Conservation (phyloP, 2,888 invertebrate species). For the Schizaphis graminum region DNA sequence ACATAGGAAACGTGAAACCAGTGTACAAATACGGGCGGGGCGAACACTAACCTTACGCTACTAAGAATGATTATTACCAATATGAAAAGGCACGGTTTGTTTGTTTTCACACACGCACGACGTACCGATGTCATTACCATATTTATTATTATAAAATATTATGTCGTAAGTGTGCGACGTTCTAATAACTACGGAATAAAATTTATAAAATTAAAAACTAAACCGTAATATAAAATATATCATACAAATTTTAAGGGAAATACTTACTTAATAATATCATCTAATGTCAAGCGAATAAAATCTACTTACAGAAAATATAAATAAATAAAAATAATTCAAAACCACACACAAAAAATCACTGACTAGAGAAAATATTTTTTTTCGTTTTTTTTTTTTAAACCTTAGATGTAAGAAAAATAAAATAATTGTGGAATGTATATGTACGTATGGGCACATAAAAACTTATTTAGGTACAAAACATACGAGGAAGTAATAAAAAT, state of each 20-base stretch:
- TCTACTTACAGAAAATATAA: conserved; percentile 47
- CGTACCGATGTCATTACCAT: conserved; percentile 34
- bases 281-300: conserved; percentile 56
- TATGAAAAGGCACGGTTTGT: conserved; percentile 34
- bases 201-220: conserved; percentile 49
- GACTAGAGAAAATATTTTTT: conserved; percentile 60
- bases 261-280: conserved; percentile 42
- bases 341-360: conserved; percentile 53
- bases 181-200: conserved; percentile 55
- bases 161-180: background rate
- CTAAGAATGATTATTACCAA: conserved; percentile 44
- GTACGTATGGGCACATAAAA: background rate
- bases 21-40: conserved; percentile 57
- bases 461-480: background rate
- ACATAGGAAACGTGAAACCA: conserved; percentile 62
- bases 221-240: conserved; percentile 31
- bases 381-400: conserved; percentile 45
- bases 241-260: background rate
- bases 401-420: conserved; percentile 59
- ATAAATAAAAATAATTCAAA: conserved; percentile 54
- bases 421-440: conserved; percentile 46
- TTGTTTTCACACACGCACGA: conserved; percentile 23
- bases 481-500: conserved; percentile 59
- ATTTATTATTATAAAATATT: conserved; percentile 21
- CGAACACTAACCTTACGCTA: conserved; percentile 46